These are phyloP conservation scores for Nymphalis urticae DNA, from an alignment of 2,888 invertebrate species.

Conservation along the genomic window DNA sequence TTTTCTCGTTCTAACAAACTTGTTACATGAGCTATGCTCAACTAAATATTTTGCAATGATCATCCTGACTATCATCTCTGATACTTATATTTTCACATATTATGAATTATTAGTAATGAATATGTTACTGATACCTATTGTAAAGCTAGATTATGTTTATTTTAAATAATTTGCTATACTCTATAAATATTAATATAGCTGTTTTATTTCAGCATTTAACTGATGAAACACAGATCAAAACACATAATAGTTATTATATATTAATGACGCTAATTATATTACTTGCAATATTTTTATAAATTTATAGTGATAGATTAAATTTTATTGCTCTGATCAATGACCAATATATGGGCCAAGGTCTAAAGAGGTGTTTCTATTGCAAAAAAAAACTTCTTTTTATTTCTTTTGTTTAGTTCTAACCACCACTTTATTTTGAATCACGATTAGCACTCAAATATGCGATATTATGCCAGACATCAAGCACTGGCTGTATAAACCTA, in stretches of 20 bases:
- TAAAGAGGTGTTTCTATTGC: slow-evolving; percentile 29
- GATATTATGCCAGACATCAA: slow-evolving; percentile 10
- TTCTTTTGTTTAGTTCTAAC: slow-evolving; percentile 5
- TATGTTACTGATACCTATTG: slow-evolving; percentile 61
- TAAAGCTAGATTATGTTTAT: slow-evolving; percentile 60
- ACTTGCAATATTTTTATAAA: slow-evolving; percentile 63
- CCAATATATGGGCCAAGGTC: slow-evolving; percentile 47
- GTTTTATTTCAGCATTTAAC: slow-evolving; percentile 50
- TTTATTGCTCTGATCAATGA: slow-evolving; percentile 55
- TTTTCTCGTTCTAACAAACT: slow-evolving; percentile 3
- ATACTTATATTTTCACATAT: slow-evolving; percentile 60
- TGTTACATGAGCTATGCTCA: slow-evolving; percentile 9
- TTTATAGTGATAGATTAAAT: slow-evolving; percentile 59
- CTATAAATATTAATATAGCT: slow-evolving; percentile 41
- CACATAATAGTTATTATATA: slow-evolving; percentile 52
- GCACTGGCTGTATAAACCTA: slow-evolving; percentile 20
- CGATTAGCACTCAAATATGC: slow-evolving; percentile 12
- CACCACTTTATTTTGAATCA: slow-evolving; percentile 17
- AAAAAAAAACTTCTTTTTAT: neutral
- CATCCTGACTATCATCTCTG: slow-evolving; percentile 56
- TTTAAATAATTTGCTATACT: slow-evolving; percentile 57
- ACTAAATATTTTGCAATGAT: slow-evolving; percentile 43
- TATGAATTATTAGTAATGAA: slow-evolving; percentile 52
- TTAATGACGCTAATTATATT: slow-evolving; percentile 58
- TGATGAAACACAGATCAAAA: slow-evolving; percentile 44